phyloP scores from a whole-genome alignment of 2,113 vertebrate species.

The Phalacrocorax carbo region DNA sequence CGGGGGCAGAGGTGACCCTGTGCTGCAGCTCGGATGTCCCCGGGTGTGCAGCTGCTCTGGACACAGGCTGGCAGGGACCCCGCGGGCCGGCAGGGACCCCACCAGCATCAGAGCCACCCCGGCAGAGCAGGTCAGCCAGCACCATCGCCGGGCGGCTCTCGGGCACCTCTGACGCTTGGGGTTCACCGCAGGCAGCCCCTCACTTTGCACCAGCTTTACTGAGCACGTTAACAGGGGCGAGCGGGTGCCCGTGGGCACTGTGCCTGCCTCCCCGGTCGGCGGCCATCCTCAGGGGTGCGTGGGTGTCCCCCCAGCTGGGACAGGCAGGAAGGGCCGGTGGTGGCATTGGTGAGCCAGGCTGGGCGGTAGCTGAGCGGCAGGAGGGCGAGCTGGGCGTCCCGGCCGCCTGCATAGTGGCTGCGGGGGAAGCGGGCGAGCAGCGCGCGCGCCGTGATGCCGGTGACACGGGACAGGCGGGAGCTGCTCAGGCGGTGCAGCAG shows the following conservation, averaged over 20 bases:
- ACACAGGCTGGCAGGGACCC: neutral
- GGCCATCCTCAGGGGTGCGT: fast-evolving
- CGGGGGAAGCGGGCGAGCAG: slow-evolving; percentile 69
- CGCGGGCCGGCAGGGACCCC: neutral
- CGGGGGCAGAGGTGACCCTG: neutral
- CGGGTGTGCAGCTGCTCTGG: fast-evolving
- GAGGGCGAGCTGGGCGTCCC: slow-evolving; percentile 68
- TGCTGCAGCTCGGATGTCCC: neutral
- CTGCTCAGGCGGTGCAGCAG: neutral
- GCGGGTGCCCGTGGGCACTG: fast-evolving
- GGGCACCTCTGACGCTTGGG: neutral
- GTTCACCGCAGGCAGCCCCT: neutral
- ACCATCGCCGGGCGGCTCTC: fast-evolving
- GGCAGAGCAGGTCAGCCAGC: no score
- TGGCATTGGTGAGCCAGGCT: slow-evolving; percentile 28
- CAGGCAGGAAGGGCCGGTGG: fast-evolving
- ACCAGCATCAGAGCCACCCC: no score
- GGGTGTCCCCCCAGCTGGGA: fast-evolving
- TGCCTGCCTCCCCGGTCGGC: fast-evolving
- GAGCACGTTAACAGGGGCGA: fast-evolving
- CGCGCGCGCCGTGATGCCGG: slow-evolving; percentile 67
- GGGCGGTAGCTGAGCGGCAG: slow-evolving; percentile 77
- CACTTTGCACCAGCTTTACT: neutral
- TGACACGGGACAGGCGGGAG: slow-evolving; percentile 65
- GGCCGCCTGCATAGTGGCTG: slow-evolving; percentile 71